Base-by-base conservation (phyloP, 53 echinoderm and acorn worm species). In the Temnopleurus reevesii region DNA sequence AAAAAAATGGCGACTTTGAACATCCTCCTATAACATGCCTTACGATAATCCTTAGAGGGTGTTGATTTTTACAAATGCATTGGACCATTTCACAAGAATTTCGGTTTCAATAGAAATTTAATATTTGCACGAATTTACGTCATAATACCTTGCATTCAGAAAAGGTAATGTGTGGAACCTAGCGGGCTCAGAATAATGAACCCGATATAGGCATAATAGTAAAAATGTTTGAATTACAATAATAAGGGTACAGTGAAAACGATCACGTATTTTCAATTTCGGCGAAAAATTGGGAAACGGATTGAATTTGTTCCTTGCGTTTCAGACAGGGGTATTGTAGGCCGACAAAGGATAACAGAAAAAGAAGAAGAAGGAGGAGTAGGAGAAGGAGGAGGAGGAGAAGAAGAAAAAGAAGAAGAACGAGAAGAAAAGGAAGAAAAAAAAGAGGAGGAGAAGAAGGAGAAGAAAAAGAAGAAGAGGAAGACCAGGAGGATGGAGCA, bases 61-160 rank as follows among this genome's bases (percentile, higher is more conserved):
- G 9, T 12, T 49, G 49, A 15, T 49, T 49, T 49, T 49, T 49
- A 12, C 10, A 49, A 1, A 41, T 36, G 3, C 13, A 38, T 36
- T 71, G 7, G 3, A 19, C 8, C 41, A n/a, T 19, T 13, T 66
- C 7, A n/a, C 41, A 2, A 71, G 23, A 71, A 71, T 41, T 41
- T 41, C 36, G 41, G 7, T 71, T 64, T 71, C 19, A 43, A 71
- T 71, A 71, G 71, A 43, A 71, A 38, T n/a, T 10, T 13, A 25
- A 71, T 71, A 71, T 71, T 71, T 71, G 38, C 71, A 71, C 9
- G 63, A 58, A 15, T 15, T 12, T 36, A 71, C 71, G 38, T 71
- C 41, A 38, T 4, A 41, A 71, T 71, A 41, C 71, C 21, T 21
- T 71, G 36, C 35, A 38, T 71, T 71, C 71, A 71, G 8, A 41